Base-by-base conservation (phyloP, 2,888 invertebrate species). In the Ametastegia equiseti region DNA sequence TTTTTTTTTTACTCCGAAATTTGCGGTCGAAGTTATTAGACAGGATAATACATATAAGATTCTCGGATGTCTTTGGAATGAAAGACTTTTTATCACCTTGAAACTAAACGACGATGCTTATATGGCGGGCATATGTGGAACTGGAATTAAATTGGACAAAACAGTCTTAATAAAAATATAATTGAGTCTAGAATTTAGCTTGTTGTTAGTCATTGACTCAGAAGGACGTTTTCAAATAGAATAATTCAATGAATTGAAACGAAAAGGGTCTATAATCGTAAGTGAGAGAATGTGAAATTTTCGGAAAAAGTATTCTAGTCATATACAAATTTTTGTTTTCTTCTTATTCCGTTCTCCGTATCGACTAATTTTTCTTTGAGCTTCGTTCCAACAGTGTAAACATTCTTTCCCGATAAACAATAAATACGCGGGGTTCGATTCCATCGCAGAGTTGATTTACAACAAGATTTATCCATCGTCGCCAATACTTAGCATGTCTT, bases 151-250 rank as follows among this genome's bases (percentile, higher is more conserved):
- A 39, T 39, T 36, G n/a, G 39, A 67, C 36, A 39, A 39, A 33
- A 67, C 39, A 67, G 39, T 67, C 36, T 19, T 19, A 19, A 67
- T 67, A 33, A 39, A 67, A 67, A 67, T 67, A 23, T 67, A 67
- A 36, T 36, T 27, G 67, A 19, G 39, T 39, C 67, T 19, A 39
- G 39, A 39, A 39, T 67, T 1, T 23, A 67, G 19, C 9, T 65
- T 23, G 39, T n/a, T 63, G 63, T 27, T 63, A 15, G 63, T 63
- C 63, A 36, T 63, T 33, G n/a, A 33, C 63, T 63, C 13, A n/a
- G 6, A 63, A 33, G 63, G 30, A 63, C 33, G 63, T 63, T 63
- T 63, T 30, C 11, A 11, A 33, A 33, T 63, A 15, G 63, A 63
- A 63, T 63, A 63, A 63, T 63, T 63, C n/a, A n/a, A n/a, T n/a